These are phyloP conservation scores for Leucophenga varia DNA, from an alignment of 1,140 invertebrate species.

Conservation along the genomic window DNA sequence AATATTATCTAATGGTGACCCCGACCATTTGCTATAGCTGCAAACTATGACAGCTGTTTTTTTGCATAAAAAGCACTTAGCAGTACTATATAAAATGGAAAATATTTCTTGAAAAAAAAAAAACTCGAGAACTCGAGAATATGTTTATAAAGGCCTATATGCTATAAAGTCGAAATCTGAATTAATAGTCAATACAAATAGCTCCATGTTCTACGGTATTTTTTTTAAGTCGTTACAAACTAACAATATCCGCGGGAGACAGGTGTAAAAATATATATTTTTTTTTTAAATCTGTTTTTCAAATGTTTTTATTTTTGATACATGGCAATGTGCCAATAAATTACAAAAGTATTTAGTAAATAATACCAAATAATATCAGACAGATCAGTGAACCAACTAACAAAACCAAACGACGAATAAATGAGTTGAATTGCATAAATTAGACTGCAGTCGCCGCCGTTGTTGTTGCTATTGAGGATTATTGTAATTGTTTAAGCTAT, in stretches of 20 bases:
- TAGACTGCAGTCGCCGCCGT: not conserved
- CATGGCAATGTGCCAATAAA: slow-evolving; percentile 48
- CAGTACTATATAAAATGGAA: no score
- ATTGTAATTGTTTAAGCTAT: slow-evolving; percentile 41
- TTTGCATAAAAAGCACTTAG: no score
- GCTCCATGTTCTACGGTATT: slow-evolving; percentile 24
- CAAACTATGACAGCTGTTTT: no score
- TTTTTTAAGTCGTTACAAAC: slow-evolving; percentile 51
- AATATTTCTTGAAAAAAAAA: no score
- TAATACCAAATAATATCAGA: slow-evolving; percentile 5
- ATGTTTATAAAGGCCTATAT: no score
- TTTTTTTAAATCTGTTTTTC: slow-evolving; percentile 10
- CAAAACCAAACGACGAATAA: no score
- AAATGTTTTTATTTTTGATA: slow-evolving; percentile 30
- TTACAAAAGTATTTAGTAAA: slow-evolving; percentile 35
- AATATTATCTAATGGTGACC: no score
- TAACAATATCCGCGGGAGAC: slow-evolving; percentile 12
- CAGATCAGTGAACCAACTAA: not conserved
- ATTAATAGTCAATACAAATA: no score
- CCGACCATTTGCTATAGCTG: no score
- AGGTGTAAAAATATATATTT: not conserved
- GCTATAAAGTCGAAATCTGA: no score
- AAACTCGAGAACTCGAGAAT: no score
- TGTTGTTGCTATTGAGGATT: slow-evolving; percentile 15
- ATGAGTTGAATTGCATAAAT: no score